Evolutionary conservation across 35 echinoderm and acorn worm species (phyloP).

Genomic region (Ptychodera flava): DNA sequence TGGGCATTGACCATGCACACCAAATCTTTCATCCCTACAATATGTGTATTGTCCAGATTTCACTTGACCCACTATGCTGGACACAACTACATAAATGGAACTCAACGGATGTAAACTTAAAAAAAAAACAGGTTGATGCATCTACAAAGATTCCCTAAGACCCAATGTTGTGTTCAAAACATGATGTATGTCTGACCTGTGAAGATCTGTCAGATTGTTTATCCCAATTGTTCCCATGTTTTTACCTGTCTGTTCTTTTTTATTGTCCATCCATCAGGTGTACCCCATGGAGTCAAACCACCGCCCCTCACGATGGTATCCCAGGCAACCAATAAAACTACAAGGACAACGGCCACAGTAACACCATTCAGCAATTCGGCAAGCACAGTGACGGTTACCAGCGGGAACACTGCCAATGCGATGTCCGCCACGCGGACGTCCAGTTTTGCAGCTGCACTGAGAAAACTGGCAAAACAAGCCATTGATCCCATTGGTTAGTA

Average conservation of each 20-base stretch:
- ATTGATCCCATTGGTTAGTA: constrained; percentile 40
- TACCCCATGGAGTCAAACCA: constrained; percentile 46
- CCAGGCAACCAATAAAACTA: constrained; percentile 63
- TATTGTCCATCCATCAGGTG: not conserved
- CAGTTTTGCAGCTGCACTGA: constrained; percentile 96
- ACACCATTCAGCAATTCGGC: constrained; percentile 93
- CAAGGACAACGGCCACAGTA: constrained; percentile 95
- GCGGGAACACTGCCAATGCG: constrained; percentile 83
- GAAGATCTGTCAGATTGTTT: too few relatives aligned
- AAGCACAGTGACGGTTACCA: constrained; percentile 97
- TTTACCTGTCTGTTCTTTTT: not conserved
- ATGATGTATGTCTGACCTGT: too few relatives aligned
- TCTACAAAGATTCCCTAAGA: too few relatives aligned
- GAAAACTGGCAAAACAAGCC: constrained; percentile 96
- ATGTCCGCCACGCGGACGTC: constrained; percentile 92
- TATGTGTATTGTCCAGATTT: too few relatives aligned
- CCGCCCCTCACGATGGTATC: constrained; percentile 85
- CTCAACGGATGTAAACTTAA: too few relatives aligned
- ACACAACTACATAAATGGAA: too few relatives aligned
- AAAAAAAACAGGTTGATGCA: too few relatives aligned
- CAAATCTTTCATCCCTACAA: too few relatives aligned
- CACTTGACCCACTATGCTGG: too few relatives aligned
- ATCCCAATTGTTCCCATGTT: too few relatives aligned
- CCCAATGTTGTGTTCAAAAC: too few relatives aligned
- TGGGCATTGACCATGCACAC: too few relatives aligned